phyloP scores from a whole-genome alignment of 2,888 invertebrate species.

The Tortricodes alternella region DNA sequence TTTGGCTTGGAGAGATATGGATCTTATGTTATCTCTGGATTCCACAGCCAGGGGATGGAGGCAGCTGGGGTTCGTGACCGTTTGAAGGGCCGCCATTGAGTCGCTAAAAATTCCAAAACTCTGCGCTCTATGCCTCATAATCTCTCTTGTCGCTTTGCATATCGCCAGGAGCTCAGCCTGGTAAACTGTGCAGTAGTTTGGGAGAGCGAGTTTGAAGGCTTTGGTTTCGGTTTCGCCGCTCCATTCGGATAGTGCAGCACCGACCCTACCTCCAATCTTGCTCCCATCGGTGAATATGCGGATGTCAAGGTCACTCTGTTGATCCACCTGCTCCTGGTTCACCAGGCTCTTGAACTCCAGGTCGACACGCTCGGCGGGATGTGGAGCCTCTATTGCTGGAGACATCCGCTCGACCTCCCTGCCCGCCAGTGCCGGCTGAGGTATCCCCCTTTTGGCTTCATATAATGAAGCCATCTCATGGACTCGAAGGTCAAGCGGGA shows the following conservation, averaged over 20 bases:
- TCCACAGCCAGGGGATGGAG: not conserved
- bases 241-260: slow-evolving; percentile 7
- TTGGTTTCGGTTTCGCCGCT: not conserved
- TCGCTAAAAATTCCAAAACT: not conserved
- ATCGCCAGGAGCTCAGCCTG: not conserved
- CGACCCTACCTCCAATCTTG: slow-evolving; percentile 24
- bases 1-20: not conserved
- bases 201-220: not conserved
- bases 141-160: not conserved
- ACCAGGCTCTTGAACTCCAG: not conserved
- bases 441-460: not conserved
- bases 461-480: slow-evolving; percentile 1
- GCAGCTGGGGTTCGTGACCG: not conserved
- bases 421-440: not conserved
- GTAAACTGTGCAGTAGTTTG: slow-evolving; percentile 4
- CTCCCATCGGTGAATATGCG: not conserved
- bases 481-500: slow-evolving; percentile 12
- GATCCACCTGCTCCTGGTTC: not conserved
- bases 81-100: not conserved
- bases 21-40: not conserved
- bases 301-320: not conserved
- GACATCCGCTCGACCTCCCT: not conserved
- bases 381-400: not conserved
- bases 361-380: not conserved
- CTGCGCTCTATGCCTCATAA: not conserved